Conservation (phyloP, 2,888 invertebrate genomes). For the Blastobasis lacticolella region DNA sequence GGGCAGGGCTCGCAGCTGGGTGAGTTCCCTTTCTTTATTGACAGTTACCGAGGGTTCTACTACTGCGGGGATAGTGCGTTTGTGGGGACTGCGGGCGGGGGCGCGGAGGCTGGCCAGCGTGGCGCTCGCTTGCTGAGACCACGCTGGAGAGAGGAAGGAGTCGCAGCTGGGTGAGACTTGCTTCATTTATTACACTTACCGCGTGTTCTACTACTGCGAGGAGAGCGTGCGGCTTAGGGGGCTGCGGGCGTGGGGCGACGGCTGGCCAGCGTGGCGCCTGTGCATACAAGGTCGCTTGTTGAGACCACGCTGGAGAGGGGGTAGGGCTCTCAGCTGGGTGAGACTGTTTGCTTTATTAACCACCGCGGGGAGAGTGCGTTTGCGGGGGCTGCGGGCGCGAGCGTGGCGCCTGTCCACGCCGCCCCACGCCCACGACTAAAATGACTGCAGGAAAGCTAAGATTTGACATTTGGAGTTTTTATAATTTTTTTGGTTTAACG, state of each 20-base stretch:
- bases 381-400: too few relatives aligned
- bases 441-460: too few relatives aligned
- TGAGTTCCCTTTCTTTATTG: constrained; percentile 15
- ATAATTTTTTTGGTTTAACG: too few relatives aligned
- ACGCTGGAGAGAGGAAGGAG: background rate
- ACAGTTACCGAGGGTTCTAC: background rate
- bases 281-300: background rate
- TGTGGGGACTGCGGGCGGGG: background rate
- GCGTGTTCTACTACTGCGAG: background rate
- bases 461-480: too few relatives aligned
- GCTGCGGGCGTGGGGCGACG: background rate
- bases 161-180: too few relatives aligned
- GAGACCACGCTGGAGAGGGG: background rate
- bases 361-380: too few relatives aligned
- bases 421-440: too few relatives aligned
- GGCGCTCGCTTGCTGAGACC: background rate
- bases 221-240: background rate
- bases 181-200: background rate
- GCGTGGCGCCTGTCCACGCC: too few relatives aligned
- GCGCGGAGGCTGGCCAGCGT: background rate
- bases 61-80: too few relatives aligned
- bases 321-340: constrained; percentile 54
- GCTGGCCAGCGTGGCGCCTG: background rate
- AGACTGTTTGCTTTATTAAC: too few relatives aligned
- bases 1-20: constrained; percentile 87